Percentiles rank a stretch among this genome's conserved stretches.
phyloP scores from a whole-genome alignment of 2,888 invertebrate species.

The Tinea trinotella region DNA sequence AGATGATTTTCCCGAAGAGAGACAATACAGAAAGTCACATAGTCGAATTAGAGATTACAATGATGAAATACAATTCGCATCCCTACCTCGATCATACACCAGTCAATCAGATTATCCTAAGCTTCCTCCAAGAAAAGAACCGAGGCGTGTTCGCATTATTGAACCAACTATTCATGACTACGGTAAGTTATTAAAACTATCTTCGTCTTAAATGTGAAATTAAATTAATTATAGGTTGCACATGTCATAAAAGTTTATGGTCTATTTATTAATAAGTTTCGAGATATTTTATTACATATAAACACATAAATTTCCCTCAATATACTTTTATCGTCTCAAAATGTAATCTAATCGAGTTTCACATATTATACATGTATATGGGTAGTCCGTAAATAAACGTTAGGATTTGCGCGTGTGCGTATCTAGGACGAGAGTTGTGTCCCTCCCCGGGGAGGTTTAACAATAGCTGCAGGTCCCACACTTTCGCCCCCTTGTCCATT shows the following conservation, averaged over 20 bases:
- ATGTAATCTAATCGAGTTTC: background rate
- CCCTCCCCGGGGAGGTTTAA: conserved; percentile 60
- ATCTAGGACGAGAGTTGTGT: conserved; percentile 53
- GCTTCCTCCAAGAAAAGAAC: conserved; percentile 44
- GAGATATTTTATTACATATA: background rate
- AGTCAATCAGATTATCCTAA: conserved; percentile 27
- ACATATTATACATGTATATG: background rate
- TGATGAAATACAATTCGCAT: background rate
- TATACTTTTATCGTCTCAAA: background rate
- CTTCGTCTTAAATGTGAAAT: background rate
- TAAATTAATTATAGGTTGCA: background rate
- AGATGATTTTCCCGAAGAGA: conserved; percentile 7
- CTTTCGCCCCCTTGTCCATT: conserved; percentile 49
- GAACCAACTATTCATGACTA: conserved; percentile 58
- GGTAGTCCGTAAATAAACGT: background rate
- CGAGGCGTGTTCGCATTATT: conserved; percentile 59
- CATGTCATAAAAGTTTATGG: background rate
- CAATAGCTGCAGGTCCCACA: conserved; percentile 48
- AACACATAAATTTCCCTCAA: background rate
- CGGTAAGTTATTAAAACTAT: conserved; percentile 42
- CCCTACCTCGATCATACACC: background rate
- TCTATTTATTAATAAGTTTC: background rate
- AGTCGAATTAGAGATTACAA: conserved; percentile 14
- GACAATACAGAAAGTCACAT: conserved; percentile 4
- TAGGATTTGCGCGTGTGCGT: conserved; percentile 41